Conservation (phyloP, 2,888 invertebrate species). For the Idaea straminata region DNA sequence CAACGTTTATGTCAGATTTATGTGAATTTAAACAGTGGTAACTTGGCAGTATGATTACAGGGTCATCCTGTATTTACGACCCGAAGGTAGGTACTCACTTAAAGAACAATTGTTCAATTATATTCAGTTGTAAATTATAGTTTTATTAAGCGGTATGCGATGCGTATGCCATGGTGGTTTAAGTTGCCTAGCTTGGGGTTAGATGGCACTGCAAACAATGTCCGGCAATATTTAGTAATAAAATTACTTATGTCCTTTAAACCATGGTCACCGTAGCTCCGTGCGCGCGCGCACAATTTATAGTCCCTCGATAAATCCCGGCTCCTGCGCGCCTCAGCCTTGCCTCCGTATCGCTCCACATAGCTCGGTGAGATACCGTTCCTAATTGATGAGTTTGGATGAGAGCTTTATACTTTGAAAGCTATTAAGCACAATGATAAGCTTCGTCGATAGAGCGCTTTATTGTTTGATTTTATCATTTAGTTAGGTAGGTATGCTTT, state of each 20-base stretch:
- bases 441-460: background rate
- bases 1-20: conserved; percentile 19
- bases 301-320: conserved; percentile 2
- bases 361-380: conserved; percentile 11
- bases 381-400: background rate
- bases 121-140: background rate
- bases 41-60: conserved; percentile 19
- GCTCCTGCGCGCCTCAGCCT: conserved; percentile 8
- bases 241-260: background rate
- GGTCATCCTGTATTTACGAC: background rate
- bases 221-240: background rate
- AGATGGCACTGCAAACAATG: no score
- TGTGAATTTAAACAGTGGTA: conserved; percentile 20
- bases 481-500: background rate
- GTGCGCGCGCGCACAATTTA: conserved; percentile 9
- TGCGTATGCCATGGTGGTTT: no score
- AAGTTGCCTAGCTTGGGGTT: no score
- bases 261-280: background rate
- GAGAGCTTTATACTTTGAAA: background rate
- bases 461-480: conserved; percentile 1
- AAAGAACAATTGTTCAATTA: background rate
- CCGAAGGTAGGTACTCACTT: background rate
- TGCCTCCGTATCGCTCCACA: conserved; percentile 9
- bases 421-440: background rate
- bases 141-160: background rate